These are phyloP conservation scores for Zygaena filipendulae DNA, from an alignment of 2,888 invertebrate genomes.

Conservation along the genomic window DNA sequence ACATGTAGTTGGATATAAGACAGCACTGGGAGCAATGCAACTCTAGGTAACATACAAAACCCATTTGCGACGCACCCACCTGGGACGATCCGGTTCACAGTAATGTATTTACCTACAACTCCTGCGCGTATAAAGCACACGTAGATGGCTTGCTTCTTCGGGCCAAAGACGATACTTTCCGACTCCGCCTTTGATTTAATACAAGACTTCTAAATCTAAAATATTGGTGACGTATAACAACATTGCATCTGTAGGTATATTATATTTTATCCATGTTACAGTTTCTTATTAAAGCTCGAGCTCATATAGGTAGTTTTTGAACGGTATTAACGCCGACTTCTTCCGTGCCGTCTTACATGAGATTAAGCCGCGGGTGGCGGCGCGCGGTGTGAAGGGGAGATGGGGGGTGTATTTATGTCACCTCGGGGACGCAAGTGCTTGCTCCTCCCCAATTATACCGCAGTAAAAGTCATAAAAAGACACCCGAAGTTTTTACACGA, in stretches of 20 bases:
- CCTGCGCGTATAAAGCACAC: background rate
- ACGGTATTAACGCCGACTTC: slow-evolving; percentile 46
- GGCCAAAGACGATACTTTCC: no score
- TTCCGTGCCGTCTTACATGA: slow-evolving; percentile 59
- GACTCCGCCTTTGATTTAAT: no score
- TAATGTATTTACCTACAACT: background rate
- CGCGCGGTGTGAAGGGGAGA: slow-evolving; percentile 23
- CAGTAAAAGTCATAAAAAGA: slow-evolving; percentile 70
- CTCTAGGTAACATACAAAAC: slow-evolving; percentile 36
- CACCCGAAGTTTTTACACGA: slow-evolving; percentile 69
- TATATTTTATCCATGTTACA: no score
- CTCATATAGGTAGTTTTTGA: no score
- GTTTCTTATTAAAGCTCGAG: no score
- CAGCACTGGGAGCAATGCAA: slow-evolving; percentile 1
- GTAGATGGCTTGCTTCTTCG: background rate
- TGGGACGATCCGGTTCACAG: slow-evolving; percentile 19
- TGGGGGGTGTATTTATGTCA: slow-evolving; percentile 65
- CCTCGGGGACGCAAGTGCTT: slow-evolving; percentile 62
- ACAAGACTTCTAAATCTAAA: no score
- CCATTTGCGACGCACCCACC: slow-evolving; percentile 44
- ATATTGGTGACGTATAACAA: background rate
- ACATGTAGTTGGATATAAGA: no score
- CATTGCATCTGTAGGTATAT: background rate
- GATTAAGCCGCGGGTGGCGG: slow-evolving; percentile 55
- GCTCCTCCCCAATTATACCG: slow-evolving; percentile 69